These are phyloP conservation scores for Oryzias curvinotus DNA, from an alignment of 2,113 vertebrate species.

Conservation along the genomic window DNA sequence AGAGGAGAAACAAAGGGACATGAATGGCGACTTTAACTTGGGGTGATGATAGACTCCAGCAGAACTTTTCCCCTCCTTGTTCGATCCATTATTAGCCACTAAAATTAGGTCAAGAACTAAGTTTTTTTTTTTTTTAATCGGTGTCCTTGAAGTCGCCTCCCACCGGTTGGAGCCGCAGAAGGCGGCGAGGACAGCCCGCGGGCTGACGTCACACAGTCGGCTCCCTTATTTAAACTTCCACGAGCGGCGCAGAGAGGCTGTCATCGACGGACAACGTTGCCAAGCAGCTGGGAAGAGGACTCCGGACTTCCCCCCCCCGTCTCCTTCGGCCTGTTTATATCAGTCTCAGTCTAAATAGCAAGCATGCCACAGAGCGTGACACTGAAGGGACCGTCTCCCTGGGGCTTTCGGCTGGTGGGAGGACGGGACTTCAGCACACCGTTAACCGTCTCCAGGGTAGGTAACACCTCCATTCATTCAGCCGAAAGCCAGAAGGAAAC, in stretches of 20 bases:
- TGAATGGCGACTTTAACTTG: too few species aligned
- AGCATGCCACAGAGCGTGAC: slow-evolving; percentile 87
- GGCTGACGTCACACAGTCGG: slow-evolving; percentile 65
- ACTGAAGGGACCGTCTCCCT: slow-evolving; percentile 90
- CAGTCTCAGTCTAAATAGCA: background rate
- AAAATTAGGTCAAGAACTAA: too few species aligned
- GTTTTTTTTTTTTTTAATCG: too few species aligned
- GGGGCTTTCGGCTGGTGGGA: slow-evolving; percentile 94
- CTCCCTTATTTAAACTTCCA: slow-evolving; percentile 73
- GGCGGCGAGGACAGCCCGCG: slow-evolving; percentile 51
- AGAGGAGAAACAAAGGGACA: too few species aligned
- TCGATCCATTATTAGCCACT: too few species aligned
- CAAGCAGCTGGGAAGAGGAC: slow-evolving; percentile 56
- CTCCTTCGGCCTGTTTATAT: background rate
- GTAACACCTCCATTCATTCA: slow-evolving; percentile 59
- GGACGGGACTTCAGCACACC: slow-evolving; percentile 94
- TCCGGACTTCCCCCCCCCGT: slow-evolving; percentile 19
- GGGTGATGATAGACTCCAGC: too few species aligned
- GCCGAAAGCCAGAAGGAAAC: background rate
- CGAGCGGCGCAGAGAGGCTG: slow-evolving; percentile 50
- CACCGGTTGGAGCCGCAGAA: slow-evolving; percentile 14
- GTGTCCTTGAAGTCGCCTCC: slow-evolving; percentile 13
- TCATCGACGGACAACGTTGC: slow-evolving; percentile 63
- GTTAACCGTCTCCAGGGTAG: slow-evolving; percentile 92
- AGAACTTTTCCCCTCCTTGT: too few species aligned